phyloP scores from a whole-genome alignment of 30 jellyfish, hydroid and myxozoan species.

The Chrysaora quinquecirrha region DNA sequence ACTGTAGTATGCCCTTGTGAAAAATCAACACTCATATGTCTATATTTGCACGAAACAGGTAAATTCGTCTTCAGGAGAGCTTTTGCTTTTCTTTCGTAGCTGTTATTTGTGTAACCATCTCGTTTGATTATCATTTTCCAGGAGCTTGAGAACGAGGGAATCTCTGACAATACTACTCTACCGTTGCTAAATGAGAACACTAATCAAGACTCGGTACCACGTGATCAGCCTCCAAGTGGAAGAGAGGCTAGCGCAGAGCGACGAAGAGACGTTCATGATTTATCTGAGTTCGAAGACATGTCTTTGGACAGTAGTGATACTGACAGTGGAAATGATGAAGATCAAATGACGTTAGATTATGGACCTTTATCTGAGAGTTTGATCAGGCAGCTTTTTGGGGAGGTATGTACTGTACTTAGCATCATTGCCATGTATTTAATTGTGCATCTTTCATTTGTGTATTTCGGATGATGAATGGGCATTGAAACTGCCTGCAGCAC shows the following conservation, averaged over 20 bases:
- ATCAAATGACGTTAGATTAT: slow-evolving; percentile 3
- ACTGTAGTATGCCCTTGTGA: too few species aligned
- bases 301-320: slow-evolving; percentile 42
- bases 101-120: too few species aligned
- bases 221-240: slow-evolving; percentile 16
- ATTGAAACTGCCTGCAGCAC: too few species aligned
- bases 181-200: slow-evolving; percentile 2
- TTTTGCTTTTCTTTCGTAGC: too few species aligned
- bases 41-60: too few species aligned
- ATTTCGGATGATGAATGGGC: too few species aligned
- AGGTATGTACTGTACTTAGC: slow-evolving; percentile 23
- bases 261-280: background rate
- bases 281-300: slow-evolving; percentile 13
- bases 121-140: background rate
- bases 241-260: slow-evolving; percentile 27
- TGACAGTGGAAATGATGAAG: slow-evolving; percentile 62
- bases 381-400: slow-evolving; percentile 45
- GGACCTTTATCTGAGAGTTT: slow-evolving; percentile 44
- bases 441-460: too few species aligned
- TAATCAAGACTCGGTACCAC: background rate
- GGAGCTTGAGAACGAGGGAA: slow-evolving; percentile 32
- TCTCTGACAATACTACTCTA: slow-evolving; percentile 10
- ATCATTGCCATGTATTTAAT: too few species aligned
- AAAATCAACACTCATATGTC: too few species aligned
- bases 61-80: too few species aligned